A percentile compares a stretch with the other conserved stretches of the same genome.
phyloP scores from a whole-genome alignment of 2,797 vertebrate species.

The Neopelma chrysocephalum region DNA sequence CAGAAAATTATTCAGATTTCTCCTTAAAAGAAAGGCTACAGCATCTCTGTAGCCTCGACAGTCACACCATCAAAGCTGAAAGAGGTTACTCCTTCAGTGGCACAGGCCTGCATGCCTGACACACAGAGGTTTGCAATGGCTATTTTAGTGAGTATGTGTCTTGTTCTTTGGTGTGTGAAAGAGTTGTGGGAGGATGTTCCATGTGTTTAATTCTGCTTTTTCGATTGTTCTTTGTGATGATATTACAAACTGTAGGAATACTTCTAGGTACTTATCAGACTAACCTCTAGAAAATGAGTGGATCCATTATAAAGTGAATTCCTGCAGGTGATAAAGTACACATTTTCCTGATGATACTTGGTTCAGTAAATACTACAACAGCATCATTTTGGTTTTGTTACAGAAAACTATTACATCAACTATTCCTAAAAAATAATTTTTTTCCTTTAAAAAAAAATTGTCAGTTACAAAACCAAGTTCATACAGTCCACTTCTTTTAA shows the following conservation, averaged over 20 bases:
- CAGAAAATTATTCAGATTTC: not conserved
- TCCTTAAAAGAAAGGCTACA: not conserved
- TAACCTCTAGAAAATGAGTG: not conserved
- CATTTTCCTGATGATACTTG: not conserved
- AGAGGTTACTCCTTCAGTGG: not conserved
- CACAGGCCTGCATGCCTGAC: not conserved
- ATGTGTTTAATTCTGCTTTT: not conserved
- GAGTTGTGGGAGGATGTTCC: not conserved
- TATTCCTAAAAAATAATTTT: conserved; percentile 36
- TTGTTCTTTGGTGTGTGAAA: conserved; percentile 42
- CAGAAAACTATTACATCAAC: not conserved
- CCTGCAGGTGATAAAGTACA: not conserved
- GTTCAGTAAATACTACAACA: not conserved
- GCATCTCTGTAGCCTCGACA: not conserved
- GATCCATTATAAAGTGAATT: not conserved
- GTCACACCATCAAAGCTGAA: not conserved
- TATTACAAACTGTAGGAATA: not conserved
- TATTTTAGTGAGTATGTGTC: not conserved
- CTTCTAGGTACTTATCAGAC: not conserved
- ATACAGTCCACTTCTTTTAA: not conserved
- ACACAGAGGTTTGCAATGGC: not conserved
- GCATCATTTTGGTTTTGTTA: conserved; percentile 7
- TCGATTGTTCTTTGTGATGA: not conserved
- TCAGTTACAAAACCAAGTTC: conserved; percentile 39
- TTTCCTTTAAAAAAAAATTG: not conserved